Evolutionary conservation across 2,797 vertebrate genomes (phyloP), one percentile per base, ranked within the genome.

Genomic region (Eutrigla gurnardus): DNA sequence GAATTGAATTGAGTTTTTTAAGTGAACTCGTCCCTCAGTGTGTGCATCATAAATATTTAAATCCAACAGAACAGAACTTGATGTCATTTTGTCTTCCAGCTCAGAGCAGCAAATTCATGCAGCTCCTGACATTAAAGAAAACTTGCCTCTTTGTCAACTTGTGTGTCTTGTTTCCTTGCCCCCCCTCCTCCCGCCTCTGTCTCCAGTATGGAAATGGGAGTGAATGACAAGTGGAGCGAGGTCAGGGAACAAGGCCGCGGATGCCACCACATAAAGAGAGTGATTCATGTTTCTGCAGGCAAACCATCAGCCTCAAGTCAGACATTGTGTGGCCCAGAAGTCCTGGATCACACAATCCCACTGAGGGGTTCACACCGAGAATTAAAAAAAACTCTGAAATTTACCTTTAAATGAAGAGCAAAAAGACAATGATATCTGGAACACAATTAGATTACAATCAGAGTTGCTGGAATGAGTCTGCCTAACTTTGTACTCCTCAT

Each of bases 111-210:
- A 33, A 87, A 85, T 90, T 84, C 88, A 88, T 86, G 90, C 91
- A 85, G 77, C 67, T 74, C 17, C 77, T 91, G 91, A 90, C 91
- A 91, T 91, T 92, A 81, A 73, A 77, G 80, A 77, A 75, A 90
- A 86, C 77, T 84, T 54, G 69, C 6, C 67, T 80, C 91, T 91
- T 92, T 91, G 89, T 92, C 82, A 59, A 65, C 62, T 70, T 40
- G 2, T 71, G 72, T 65, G 59, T 78, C 76, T 42, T 25, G 55
- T 55, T 59, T 60, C 84, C 72, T 63, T 4, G 33, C 6, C 11
- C 61, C 50, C 39, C 49, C 49, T 25, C 49, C 49, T 50, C n/a
- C 75, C 64, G 10, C 66, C 78, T 45, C 3, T 71, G 0, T 35
- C 65, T 35, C 52, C 46, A 11, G 47, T 25, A 54, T 72, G 77